A percentile compares a stretch with the other conserved stretches of the same genome.
phyloP scores from a whole-genome alignment of 2,113 vertebrate genomes.

The Platysteira castanea region DNA sequence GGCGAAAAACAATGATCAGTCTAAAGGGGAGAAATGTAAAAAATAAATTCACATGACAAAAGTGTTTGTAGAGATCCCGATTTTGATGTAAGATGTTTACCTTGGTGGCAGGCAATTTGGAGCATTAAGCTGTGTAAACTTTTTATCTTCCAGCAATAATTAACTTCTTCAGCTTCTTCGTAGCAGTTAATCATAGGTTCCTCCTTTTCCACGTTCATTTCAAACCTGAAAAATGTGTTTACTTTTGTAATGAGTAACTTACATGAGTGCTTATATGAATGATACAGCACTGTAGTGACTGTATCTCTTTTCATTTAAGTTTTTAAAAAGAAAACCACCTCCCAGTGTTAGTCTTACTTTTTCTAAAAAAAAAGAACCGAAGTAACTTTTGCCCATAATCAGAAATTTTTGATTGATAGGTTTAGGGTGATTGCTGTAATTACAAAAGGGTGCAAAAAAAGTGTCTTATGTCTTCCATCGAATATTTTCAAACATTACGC shows the following conservation, averaged over 20 bases:
- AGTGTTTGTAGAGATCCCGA: neutral
- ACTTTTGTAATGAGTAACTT: neutral
- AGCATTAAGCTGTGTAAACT: neutral
- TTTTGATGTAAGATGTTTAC: neutral
- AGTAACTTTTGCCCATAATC: neutral
- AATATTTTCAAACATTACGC: neutral
- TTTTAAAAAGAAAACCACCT: neutral
- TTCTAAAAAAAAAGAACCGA: neutral
- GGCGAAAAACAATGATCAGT: neutral
- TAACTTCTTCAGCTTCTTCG: neutral
- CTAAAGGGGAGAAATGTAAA: neutral
- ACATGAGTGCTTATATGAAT: neutral
- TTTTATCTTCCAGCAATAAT: neutral
- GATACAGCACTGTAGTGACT: neutral
- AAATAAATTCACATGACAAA: neutral
- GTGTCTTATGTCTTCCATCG: fast-evolving
- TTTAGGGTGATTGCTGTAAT: neutral
- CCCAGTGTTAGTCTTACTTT: neutral
- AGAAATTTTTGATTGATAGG: neutral
- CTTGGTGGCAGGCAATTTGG: neutral
- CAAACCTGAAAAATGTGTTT: slow-evolving; percentile 4
- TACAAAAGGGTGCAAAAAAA: neutral
- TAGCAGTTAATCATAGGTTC: neutral
- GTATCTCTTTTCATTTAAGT: neutral
- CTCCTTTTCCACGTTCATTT: neutral